phyloP scores from a whole-genome alignment of 2,888 invertebrate species.

The Tortricodes alternella region DNA sequence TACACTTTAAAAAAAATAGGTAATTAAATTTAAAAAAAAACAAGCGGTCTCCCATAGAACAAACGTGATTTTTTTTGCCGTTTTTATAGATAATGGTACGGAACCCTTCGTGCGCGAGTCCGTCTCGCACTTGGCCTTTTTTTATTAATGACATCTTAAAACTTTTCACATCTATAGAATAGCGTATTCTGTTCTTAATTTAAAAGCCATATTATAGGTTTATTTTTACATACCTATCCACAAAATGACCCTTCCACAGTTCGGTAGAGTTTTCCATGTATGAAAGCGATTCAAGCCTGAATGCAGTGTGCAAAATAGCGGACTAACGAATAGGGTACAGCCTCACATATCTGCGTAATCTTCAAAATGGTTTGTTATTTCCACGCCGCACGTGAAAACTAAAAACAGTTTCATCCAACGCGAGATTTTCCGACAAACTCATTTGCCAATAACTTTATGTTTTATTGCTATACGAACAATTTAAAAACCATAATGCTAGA shows the following conservation, averaged over 20 bases:
- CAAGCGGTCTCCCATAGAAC: too few relatives aligned
- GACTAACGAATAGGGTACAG: conserved; percentile 46
- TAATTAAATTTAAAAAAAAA: too few relatives aligned
- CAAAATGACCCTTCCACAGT: neutral
- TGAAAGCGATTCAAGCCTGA: conserved; percentile 29
- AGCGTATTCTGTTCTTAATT: too few relatives aligned
- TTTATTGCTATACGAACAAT: conserved; percentile 1
- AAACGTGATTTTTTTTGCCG: too few relatives aligned
- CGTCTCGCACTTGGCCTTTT: too few relatives aligned
- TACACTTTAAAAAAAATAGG: too few relatives aligned
- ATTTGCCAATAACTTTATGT: neutral
- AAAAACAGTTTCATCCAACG: conserved; percentile 6
- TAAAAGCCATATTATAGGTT: too few relatives aligned
- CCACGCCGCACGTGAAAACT: conserved; percentile 12
- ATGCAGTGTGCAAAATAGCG: conserved; percentile 44
- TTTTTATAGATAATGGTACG: too few relatives aligned
- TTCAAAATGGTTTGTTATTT: conserved; percentile 24
- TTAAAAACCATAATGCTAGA: neutral
- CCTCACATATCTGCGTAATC: conserved; percentile 34
- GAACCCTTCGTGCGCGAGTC: too few relatives aligned
- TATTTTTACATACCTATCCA: neutral
- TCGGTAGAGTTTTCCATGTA: conserved; percentile 10
- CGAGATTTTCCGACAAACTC: neutral
- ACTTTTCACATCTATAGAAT: too few relatives aligned
- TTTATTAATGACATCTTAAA: too few relatives aligned